Conservation (phyloP, 2,797 vertebrate genomes). For the Peromyscus attwateri region DNA sequence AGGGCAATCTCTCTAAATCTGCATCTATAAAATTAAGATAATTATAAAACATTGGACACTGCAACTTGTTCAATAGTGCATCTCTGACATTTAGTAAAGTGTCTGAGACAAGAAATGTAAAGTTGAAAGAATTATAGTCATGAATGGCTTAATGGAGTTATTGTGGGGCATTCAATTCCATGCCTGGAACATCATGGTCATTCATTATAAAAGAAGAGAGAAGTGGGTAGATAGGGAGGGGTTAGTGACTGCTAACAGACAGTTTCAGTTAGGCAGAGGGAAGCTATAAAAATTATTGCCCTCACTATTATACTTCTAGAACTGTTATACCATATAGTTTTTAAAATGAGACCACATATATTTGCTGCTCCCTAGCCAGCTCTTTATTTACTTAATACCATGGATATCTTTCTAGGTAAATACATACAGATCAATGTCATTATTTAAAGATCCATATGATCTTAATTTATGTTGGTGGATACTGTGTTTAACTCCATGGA, state of each 20-base stretch:
- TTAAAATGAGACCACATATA: neutral
- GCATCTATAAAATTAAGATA: slow-evolving; percentile 48
- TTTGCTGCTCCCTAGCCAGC: neutral
- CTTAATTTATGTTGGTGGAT: slow-evolving; percentile 28
- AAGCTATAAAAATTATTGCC: slow-evolving; percentile 29
- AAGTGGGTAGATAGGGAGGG: no score
- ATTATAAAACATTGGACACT: neutral
- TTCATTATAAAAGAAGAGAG: neutral
- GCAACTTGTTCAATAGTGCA: neutral
- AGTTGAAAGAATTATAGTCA: neutral
- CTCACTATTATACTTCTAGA: neutral
- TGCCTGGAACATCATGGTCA: neutral
- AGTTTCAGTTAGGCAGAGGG: neutral
- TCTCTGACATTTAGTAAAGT: neutral
- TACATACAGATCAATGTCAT: slow-evolving; percentile 2
- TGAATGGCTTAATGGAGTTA: neutral
- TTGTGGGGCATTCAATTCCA: neutral
- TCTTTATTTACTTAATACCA: slow-evolving; percentile 42
- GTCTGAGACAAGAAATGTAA: neutral
- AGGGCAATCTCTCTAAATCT: neutral
- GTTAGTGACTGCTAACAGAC: neutral
- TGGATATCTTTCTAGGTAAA: slow-evolving; percentile 26
- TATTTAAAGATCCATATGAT: slow-evolving; percentile 19
- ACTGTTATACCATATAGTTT: slow-evolving; percentile 35
- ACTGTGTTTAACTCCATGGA: neutral